Conservation (phyloP, 2,888 invertebrate genomes). For the Chesias legatella region DNA sequence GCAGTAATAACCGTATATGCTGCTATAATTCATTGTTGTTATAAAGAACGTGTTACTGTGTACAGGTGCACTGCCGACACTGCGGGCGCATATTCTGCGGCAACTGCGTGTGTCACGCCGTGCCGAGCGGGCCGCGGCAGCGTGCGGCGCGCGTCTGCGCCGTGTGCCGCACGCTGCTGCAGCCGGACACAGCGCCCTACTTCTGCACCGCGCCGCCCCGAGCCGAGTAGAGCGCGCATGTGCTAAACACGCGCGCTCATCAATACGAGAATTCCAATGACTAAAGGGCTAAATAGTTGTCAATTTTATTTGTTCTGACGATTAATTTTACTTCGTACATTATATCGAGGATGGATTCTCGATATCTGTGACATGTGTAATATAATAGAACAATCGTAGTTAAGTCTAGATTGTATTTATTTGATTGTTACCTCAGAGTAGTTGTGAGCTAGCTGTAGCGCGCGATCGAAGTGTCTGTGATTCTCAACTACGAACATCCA, state of each 20-base stretch:
- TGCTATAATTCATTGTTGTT: no score
- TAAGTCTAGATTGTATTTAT: slow-evolving; percentile 8
- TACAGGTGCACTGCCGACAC: slow-evolving; percentile 92
- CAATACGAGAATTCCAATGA: no score
- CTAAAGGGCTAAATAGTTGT: no score
- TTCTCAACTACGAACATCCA: no score
- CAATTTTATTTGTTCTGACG: no score
- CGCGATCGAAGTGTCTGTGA: neutral
- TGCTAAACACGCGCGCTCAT: neutral
- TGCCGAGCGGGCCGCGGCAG: slow-evolving; percentile 92
- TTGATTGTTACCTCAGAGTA: slow-evolving; percentile 12
- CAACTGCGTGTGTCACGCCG: slow-evolving; percentile 89
- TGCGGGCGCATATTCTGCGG: slow-evolving; percentile 98
- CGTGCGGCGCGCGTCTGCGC: slow-evolving; percentile 94
- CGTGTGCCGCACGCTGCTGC: slow-evolving; percentile 98
- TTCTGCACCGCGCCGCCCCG: slow-evolving; percentile 90
- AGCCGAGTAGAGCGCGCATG: slow-evolving; percentile 59
- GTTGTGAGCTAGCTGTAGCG: slow-evolving; percentile 1
- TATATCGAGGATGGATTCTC: no score
- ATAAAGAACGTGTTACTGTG: no score
- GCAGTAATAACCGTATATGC: no score
- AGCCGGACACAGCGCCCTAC: slow-evolving; percentile 93
- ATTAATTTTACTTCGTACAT: no score
- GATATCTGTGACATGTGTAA: neutral
- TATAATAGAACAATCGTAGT: slow-evolving; percentile 16